Evolutionary conservation across 92 coral and sea anemone genomes (phyloP), one percentile per base, ranked within the genome.

Genomic region (Epizoanthus stellaris): DNA sequence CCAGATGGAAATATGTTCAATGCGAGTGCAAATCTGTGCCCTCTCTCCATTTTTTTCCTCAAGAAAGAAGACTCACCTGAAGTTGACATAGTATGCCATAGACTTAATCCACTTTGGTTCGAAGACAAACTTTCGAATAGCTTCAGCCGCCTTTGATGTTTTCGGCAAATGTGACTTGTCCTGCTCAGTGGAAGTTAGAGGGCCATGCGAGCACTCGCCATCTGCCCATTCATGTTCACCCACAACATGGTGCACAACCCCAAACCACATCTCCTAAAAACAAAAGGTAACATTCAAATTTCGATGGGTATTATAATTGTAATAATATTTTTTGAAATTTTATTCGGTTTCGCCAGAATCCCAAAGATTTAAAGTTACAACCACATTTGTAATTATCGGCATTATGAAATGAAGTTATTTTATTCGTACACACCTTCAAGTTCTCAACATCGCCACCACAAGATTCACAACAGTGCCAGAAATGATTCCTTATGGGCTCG

Each of bases 221-320:
- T 84, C 87, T 34, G 73, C 80, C 87, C 87, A 84, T 7, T 84
- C 85, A 47, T 81, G 85, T 6, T 81, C 87, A 4, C 87, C 87
- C 1, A 67, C 76, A 6, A 82, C 69, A 54, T 82, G 87, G 39
- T 84, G 81, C 68, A 84, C 57, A 0, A 84, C 87, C 23, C 87
- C 87, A 73, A 84, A 42, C 87, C 87, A 84, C 49, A 17, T 73
- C 21, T 60, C 72, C 87, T 58, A 54, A 47, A 4, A 47, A 47
- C 8, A 47, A 6, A 7, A 47, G 53, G 53, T 10, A 47, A 10
- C 1, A 1, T 47, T 6, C 8, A 65, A 19, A 4, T 65, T 15
- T 6, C 4, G 0, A 2, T 23, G 25, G 25, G 25, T 23, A 23
- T 23, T 23, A 23, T 23, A 23, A 23, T 23, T 23, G 25, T 23